Evolutionary conservation across 2,797 vertebrate genomes (phyloP).

Genomic region (Pipistrellus nathusii): DNA sequence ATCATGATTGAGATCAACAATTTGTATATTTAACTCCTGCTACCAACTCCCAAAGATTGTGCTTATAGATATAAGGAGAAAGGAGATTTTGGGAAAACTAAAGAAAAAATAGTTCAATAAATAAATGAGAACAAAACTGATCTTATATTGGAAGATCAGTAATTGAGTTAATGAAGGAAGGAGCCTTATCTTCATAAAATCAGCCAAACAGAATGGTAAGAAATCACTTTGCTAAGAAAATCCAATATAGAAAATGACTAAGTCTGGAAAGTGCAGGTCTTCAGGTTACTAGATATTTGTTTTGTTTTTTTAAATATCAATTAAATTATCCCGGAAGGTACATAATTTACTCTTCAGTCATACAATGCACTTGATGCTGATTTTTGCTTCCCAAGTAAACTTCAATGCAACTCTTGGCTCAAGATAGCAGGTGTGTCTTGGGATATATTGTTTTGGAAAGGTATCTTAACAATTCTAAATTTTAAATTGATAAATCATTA

Average conservation of each 20-base stretch:
- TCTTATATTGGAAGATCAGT: background rate
- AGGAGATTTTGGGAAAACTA: background rate
- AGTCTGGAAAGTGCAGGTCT: background rate
- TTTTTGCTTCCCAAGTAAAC: background rate
- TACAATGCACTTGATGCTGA: background rate
- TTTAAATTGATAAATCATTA: background rate
- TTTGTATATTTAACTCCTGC: background rate
- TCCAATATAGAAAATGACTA: background rate
- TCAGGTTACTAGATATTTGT: background rate
- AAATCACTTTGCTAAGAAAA: constrained; percentile 9
- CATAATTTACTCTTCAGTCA: background rate
- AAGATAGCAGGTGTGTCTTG: background rate
- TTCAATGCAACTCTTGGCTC: background rate
- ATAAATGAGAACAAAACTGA: background rate
- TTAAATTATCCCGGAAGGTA: too few species aligned
- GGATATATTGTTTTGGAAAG: background rate
- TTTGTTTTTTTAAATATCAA: background rate
- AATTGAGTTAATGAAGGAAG: background rate
- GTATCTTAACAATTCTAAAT: background rate
- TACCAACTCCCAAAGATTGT: background rate
- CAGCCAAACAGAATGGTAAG: background rate
- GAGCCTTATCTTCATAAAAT: background rate
- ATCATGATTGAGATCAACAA: background rate
- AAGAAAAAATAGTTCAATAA: background rate
- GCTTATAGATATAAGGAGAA: background rate